Evolutionary conservation across 2,888 invertebrate species (phyloP), one percentile per base, ranked within the genome.

Genomic region (Diarsia mendica): DNA sequence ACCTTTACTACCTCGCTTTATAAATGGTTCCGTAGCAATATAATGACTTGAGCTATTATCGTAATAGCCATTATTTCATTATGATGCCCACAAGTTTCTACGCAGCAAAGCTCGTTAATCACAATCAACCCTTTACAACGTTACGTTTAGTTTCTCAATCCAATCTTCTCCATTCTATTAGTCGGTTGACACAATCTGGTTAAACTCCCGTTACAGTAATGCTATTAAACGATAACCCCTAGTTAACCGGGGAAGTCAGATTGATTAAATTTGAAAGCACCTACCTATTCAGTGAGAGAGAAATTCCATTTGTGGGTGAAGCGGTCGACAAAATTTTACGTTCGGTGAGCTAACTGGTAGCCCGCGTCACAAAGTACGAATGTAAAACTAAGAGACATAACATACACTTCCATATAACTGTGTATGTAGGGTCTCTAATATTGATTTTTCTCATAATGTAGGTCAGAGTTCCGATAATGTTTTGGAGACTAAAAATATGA

Each of bases 221-320:
- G 68, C 67, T 75, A 88, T 85, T 89, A 89, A 89, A 90, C 82
- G 86, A 81, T 88, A 89, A 85, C 75, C 82, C 77, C 76, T 82
- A 85, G 79, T 83, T 86, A 84, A 77, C 80, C 58, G 72, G 82
- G 80, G 72, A 80, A 80, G 77, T 77, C 58, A 79, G 84, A 87
- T 89, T 90, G 87, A 90, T 90, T 90, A 88, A 88, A 89, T 88
- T 89, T 87, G 70, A 80, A 85, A 85, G 80, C 55, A 49, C 51
- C 82, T 85, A 79, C 74, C 61, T 60, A 71, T 72, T 82, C 75
- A 76, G 75, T 73, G 73, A 84, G 69, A 70, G 79, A 72, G 72
- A 80, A 85, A 79, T 86, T 76, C 66, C 74, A 84, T 85, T 88
- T 86, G 79, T 63, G 79, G 81, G 60, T 71, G 78, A 76, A 68